Conservation (phyloP, 2,888 invertebrate genomes). For the Drosophila greeni region DNA sequence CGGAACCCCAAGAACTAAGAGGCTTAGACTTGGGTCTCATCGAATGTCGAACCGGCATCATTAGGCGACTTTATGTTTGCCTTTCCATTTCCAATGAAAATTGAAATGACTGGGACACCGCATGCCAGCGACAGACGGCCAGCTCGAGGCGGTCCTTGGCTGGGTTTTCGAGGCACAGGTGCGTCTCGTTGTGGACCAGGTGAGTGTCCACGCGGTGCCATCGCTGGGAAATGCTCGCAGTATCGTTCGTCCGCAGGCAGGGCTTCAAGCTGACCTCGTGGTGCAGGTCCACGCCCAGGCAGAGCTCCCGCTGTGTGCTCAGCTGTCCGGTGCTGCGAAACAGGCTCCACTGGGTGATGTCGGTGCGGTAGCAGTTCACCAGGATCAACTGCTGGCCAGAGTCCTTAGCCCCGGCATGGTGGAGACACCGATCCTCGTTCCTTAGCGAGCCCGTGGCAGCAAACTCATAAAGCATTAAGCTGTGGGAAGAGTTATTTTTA, state of each 20-base stretch:
- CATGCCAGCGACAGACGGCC: conserved; percentile 70
- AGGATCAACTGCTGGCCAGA: conserved; percentile 41
- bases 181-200: conserved; percentile 67
- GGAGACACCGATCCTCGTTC: conserved; percentile 70
- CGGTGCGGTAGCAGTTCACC: conserved; percentile 60
- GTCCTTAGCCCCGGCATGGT: conserved; percentile 41
- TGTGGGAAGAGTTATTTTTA: conserved; percentile 35
- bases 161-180: conserved; percentile 76
- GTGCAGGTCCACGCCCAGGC: conserved; percentile 51
- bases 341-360: conserved; percentile 71
- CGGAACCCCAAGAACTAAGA: conserved; percentile 1
- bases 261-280: conserved; percentile 23
- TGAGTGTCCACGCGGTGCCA: conserved; percentile 75
- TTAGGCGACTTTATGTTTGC: conserved; percentile 40
- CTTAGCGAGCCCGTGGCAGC: conserved; percentile 75
- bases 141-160: conserved; percentile 65
- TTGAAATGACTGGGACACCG: conserved; percentile 76
- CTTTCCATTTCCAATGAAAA: conserved; percentile 77
- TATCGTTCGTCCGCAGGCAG: conserved; percentile 21
- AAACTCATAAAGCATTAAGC: conserved; percentile 60
- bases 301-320: conserved; percentile 53
- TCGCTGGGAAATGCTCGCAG: conserved; percentile 48
- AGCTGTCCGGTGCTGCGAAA: conserved; percentile 61
- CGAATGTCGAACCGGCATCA: conserved; percentile 17
- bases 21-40: conserved; percentile 17